Conservation (phyloP, 2,113 vertebrate genomes). For the Tauraco erythrolophus region DNA sequence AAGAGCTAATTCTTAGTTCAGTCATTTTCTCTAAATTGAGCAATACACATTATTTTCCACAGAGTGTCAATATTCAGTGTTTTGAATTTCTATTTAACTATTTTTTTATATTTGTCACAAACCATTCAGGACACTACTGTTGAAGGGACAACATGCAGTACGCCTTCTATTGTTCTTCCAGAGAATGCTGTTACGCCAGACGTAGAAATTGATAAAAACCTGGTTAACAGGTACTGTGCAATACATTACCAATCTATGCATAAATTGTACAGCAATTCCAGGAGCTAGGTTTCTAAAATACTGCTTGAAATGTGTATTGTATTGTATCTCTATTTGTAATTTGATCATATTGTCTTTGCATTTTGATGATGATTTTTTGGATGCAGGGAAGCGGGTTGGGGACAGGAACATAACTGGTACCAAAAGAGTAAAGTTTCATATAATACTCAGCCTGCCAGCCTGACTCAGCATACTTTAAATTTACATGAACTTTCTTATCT, state of each 20-base stretch:
- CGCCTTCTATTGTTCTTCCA: conserved; percentile 88
- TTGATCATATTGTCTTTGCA: background rate
- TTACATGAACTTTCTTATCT: background rate
- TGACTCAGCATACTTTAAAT: background rate
- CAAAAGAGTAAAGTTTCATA: background rate
- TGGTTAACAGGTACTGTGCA: conserved; percentile 72
- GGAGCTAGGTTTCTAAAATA: background rate
- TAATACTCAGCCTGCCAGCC: background rate
- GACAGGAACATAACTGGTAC: background rate
- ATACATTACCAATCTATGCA: background rate
- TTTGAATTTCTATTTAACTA: conserved; percentile 37
- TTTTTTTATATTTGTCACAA: conserved; percentile 45
- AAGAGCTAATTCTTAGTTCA: background rate
- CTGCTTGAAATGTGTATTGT: background rate
- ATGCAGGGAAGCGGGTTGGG: background rate
- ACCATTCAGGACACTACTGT: conserved; percentile 72
- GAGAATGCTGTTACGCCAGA: conserved; percentile 76
- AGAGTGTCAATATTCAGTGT: background rate
- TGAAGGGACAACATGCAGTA: conserved; percentile 71
- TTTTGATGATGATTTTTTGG: background rate
- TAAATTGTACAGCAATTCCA: background rate
- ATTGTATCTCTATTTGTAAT: background rate
- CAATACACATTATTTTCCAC: background rate
- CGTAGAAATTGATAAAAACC: conserved; percentile 75
- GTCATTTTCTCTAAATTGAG: background rate